These are phyloP conservation scores for Oscarella lobularis DNA, from an alignment of 37 sponge, comb jelly and placozoan genomes.

Conservation along the genomic window DNA sequence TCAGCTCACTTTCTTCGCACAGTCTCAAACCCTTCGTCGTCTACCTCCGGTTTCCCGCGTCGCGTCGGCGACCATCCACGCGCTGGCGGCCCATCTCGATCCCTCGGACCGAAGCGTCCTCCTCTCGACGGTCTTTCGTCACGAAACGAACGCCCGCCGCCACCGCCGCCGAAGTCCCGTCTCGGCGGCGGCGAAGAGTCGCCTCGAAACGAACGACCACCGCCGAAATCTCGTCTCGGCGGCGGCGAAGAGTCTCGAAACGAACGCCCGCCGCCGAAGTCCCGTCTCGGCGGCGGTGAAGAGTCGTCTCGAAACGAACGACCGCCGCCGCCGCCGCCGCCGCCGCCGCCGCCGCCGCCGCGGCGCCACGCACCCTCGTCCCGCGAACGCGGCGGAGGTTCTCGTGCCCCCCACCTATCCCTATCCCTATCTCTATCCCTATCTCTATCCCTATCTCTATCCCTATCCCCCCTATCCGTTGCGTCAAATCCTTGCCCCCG, in stretches of 20 bases:
- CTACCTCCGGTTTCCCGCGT: slow-evolving; percentile 20
- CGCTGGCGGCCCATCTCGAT: slow-evolving; percentile 1
- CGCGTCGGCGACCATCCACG: not conserved
- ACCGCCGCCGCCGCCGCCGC: too few relatives aligned
- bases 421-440: too few relatives aligned
- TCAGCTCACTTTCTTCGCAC: slow-evolving; percentile 10
- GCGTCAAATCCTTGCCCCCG: too few relatives aligned
- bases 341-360: too few relatives aligned
- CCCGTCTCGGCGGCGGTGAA: not conserved
- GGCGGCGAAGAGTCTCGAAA: not conserved
- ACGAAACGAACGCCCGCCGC: not conserved
- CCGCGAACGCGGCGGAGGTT: too few relatives aligned
- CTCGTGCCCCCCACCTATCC: too few relatives aligned
- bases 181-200: not conserved
- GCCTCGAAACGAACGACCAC: not conserved
- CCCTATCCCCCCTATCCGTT: too few relatives aligned
- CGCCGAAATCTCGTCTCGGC: slow-evolving; percentile 3
- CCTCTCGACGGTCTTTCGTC: not conserved
- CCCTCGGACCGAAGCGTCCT: slow-evolving; percentile 9
- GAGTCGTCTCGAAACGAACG: not conserved
- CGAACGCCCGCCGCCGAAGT: too few relatives aligned
- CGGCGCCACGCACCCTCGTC: too few relatives aligned
- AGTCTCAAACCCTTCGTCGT: slow-evolving; percentile 22
- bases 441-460: too few relatives aligned
- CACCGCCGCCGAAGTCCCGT: too few relatives aligned